Percentiles rank a stretch among this genome's conserved stretches.
These are phyloP conservation scores for Onchidella celtica DNA, from an alignment of 2,888 invertebrate species.

Conservation along the genomic window DNA sequence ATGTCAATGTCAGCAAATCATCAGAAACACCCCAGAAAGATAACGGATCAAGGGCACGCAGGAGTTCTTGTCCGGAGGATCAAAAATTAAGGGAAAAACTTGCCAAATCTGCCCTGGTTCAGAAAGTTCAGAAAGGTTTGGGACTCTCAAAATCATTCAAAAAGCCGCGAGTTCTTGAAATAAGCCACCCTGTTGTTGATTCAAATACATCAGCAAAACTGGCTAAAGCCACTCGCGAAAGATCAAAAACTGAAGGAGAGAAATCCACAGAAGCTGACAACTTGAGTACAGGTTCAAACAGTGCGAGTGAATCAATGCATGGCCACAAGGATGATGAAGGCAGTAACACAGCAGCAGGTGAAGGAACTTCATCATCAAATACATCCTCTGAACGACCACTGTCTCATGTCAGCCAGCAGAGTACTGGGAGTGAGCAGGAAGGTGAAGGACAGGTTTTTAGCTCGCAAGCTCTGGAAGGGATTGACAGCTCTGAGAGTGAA, in stretches of 20 bases:
- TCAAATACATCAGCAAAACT: not conserved
- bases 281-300: not conserved
- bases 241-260: not conserved
- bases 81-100: constrained; percentile 8
- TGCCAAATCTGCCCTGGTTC: constrained; percentile 21
- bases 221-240: not conserved
- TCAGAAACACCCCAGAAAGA: not conserved
- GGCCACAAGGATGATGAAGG: too few species aligned
- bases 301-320: not conserved
- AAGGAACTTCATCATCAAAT: not conserved
- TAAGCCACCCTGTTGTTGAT: not conserved
- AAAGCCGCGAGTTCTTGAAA: constrained; percentile 6
- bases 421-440: constrained; percentile 38
- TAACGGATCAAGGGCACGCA: not conserved
- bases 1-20: not conserved
- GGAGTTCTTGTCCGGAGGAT: constrained; percentile 15
- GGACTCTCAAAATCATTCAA: constrained; percentile 24
- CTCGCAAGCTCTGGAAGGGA: constrained; percentile 19
- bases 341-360: not conserved
- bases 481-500: constrained; percentile 37
- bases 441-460: not conserved
- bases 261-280: not conserved
- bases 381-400: constrained; percentile 8
- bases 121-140: constrained; percentile 31
- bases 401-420: constrained; percentile 32